Base-by-base conservation (phyloP, 2,113 vertebrate species). In the Phalacrocorax pelagicus region DNA sequence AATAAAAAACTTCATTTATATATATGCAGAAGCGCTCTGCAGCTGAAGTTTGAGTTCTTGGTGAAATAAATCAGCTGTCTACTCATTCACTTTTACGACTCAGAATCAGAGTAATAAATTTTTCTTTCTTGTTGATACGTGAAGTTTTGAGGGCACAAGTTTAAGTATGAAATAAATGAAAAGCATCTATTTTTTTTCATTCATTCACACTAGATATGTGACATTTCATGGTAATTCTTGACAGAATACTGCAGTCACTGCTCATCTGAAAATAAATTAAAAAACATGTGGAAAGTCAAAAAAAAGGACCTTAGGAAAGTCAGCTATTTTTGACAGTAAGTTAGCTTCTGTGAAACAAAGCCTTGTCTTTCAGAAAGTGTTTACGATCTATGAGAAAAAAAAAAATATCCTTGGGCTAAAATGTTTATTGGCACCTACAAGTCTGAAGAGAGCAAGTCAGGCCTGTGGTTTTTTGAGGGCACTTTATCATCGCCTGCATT, bases 381-480 rank as follows among this genome's bases (percentile, higher is more conserved):
- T 98, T 98, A 98, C 82, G 94, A 98, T 97, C 96, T 91, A 96
- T 87, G 97, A 97, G 96, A 96, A 97, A 91, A 96, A 97, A 97
- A 97, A 97, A 98, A 97, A 95, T 98, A 98, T 99, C 98, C 98
- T 85, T 95, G 89, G 97, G 98, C 98, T 98, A 98, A 98, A 98
- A 99, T 99, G 98, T 98, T 99, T 99, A 98, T 98, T 98, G 98
- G 98, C 98, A 98, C 98, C 97, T 97, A 96, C 93, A 96, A 98
- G 98, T 99, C 98, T 99, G 97, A 98, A 98, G 97, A 98, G 97
- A 96, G 95, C 94, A 98, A 98, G 98, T 98, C 97, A 97, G 98
- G 98, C 97, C 98, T 99, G 98, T 95, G 98, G 98, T 98, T 98
- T 98, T 98, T 98, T 96, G 97, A 98, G 98, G 98, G 98, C 97